Percentiles rank a stretch among this genome's conserved stretches.
phyloP scores from a whole-genome alignment of 2,797 vertebrate genomes.

The Nasua narica region DNA sequence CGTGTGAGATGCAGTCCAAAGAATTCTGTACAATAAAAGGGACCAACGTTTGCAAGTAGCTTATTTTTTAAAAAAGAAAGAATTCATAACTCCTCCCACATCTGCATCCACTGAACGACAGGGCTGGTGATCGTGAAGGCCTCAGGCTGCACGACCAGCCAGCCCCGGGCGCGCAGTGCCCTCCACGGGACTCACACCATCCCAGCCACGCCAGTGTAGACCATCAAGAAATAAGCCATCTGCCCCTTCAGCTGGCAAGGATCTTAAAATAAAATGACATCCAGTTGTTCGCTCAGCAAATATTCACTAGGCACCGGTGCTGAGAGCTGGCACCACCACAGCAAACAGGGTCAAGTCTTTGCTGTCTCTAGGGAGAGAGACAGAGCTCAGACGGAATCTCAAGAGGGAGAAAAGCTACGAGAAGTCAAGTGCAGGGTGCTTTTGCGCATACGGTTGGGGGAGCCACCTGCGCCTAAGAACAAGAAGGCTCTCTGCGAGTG shows the following conservation, averaged over 20 bases:
- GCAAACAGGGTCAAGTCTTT: background rate
- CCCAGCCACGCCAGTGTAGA: background rate
- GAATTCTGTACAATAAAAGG: background rate
- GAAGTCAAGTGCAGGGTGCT: background rate
- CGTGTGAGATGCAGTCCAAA: background rate
- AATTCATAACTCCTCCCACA: background rate
- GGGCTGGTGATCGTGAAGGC: too few species aligned
- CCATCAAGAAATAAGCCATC: background rate
- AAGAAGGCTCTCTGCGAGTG: background rate
- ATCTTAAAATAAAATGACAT: background rate
- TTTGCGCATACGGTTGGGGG: too few species aligned
- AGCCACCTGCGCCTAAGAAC: background rate
- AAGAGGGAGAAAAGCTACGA: background rate
- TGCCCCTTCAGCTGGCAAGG: background rate
- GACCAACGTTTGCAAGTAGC: background rate
- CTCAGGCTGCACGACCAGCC: background rate
- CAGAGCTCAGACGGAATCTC: background rate
- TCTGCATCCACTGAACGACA: background rate
- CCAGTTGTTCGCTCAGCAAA: background rate
- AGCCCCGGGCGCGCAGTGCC: fast-evolving
- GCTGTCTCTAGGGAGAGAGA: background rate
- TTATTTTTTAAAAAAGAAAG: background rate
- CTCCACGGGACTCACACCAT: background rate
- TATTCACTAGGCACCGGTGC: background rate
- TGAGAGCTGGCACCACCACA: background rate